Evolutionary conservation across 2,797 vertebrate species (phyloP).

Genomic region (Enteromius trimaculatus): DNA sequence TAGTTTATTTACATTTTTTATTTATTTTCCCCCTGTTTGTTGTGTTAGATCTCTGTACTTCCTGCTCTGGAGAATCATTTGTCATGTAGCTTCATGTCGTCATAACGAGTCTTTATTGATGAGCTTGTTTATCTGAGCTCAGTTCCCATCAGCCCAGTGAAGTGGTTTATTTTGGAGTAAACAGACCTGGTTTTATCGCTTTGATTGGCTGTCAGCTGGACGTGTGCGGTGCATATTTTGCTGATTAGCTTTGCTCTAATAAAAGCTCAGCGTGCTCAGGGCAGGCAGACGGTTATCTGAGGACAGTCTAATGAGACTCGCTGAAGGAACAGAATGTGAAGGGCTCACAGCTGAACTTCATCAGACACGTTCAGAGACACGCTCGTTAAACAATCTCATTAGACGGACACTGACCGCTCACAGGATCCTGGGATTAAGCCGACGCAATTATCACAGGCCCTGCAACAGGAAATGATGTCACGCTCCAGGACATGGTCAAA

Average conservation of each 20-base stretch:
- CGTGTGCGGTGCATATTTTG: constrained; percentile 27
- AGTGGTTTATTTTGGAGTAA: not conserved
- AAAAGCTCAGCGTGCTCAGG: constrained; percentile 15
- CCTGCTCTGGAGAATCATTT: not conserved
- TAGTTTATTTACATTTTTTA: too few species aligned
- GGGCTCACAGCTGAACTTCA: constrained; percentile 3
- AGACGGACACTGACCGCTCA: not conserved
- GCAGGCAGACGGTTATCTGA: constrained; percentile 3
- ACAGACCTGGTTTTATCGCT: not conserved
- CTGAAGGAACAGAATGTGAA: constrained; percentile 6
- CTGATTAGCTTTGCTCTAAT: constrained; percentile 35
- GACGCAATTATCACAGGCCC: not conserved
- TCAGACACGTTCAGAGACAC: not conserved
- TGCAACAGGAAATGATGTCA: constrained; percentile 1
- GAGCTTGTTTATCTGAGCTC: constrained; percentile 1
- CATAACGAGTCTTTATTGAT: constrained; percentile 22
- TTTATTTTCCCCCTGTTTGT: too few species aligned
- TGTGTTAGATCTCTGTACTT: too few species aligned
- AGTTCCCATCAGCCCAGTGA: constrained; percentile 1
- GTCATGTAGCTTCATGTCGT: not conserved
- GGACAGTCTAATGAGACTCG: constrained; percentile 23
- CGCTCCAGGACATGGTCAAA: not conserved
- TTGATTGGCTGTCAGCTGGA: constrained; percentile 10
- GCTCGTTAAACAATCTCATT: not conserved
- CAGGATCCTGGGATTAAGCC: not conserved